phyloP scores from a whole-genome alignment of 2,113 vertebrate species.

The Lepisosteus osseus region DNA sequence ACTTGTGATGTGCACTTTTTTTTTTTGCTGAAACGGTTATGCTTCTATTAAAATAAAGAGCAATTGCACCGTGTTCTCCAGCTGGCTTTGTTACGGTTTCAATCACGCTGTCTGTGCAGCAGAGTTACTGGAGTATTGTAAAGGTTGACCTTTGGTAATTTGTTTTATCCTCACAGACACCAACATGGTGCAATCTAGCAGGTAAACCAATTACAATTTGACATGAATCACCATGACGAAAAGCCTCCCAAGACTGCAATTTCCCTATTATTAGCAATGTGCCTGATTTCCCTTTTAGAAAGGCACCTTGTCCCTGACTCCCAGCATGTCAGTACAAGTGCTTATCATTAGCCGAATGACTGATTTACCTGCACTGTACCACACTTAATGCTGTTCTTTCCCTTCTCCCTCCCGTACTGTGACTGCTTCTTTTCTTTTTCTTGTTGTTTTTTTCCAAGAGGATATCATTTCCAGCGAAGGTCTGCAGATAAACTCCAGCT shows the following conservation, averaged over 20 bases:
- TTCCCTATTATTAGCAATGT: constrained; percentile 53
- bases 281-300: constrained; percentile 43
- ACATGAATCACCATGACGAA: constrained; percentile 54
- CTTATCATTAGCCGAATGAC: constrained; percentile 44
- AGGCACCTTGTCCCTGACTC: constrained; percentile 54
- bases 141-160: constrained; percentile 52
- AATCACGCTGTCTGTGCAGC: constrained; percentile 1
- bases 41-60: neutral
- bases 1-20: no score
- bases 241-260: constrained; percentile 49
- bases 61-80: neutral
- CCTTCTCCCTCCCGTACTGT: neutral
- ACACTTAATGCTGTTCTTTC: constrained; percentile 29
- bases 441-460: neutral
- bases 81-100: neutral
- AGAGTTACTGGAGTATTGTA: constrained; percentile 24
- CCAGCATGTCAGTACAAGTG: constrained; percentile 47
- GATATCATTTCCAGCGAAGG: neutral
- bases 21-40: neutral
- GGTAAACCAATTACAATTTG: constrained; percentile 68
- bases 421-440: neutral
- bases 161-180: constrained; percentile 47
- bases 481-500: constrained; percentile 1
- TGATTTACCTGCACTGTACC: constrained; percentile 43
- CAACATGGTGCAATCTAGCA: constrained; percentile 46